phyloP scores from a whole-genome alignment of 1,140 invertebrate genomes.

The Drosophila mayri region DNA sequence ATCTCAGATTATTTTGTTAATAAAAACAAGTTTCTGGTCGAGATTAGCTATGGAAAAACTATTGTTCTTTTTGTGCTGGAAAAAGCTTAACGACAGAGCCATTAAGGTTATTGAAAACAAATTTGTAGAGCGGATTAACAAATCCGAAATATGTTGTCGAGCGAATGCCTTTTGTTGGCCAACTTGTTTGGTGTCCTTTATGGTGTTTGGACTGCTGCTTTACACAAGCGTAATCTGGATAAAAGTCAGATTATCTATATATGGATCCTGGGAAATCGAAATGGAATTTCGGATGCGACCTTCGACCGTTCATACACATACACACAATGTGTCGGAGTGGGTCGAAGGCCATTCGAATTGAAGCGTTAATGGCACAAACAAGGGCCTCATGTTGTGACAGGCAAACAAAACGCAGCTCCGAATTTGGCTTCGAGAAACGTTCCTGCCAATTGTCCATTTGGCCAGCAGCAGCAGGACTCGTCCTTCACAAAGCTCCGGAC shows the following conservation, averaged over 20 bases:
- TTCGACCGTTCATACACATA: not conserved
- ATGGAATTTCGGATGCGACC: constrained; percentile 8
- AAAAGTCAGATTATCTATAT: constrained; percentile 26
- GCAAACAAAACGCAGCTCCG: constrained; percentile 51
- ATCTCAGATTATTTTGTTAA: not conserved
- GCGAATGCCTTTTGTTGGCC: not conserved
- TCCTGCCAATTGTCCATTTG: constrained; percentile 31
- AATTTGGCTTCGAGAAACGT: constrained; percentile 27
- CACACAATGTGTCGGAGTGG: constrained; percentile 37
- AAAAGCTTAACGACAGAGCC: constrained; percentile 12
- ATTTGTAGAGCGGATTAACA: constrained; percentile 27
- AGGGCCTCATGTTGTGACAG: constrained; percentile 51
- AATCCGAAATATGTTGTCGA: constrained; percentile 16
- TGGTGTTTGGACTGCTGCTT: constrained; percentile 19
- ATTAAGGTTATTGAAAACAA: constrained; percentile 38
- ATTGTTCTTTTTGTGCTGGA: constrained; percentile 8
- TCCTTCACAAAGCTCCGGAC: not conserved
- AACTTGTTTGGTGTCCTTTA: constrained; percentile 21
- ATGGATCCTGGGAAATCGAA: constrained; percentile 1
- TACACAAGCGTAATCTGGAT: constrained; percentile 17
- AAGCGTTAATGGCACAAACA: constrained; percentile 54
- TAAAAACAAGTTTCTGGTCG: not conserved
- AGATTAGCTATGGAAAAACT: constrained; percentile 1
- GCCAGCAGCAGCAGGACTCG: not conserved
- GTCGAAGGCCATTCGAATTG: constrained; percentile 56